phyloP scores from a whole-genome alignment of 2,113 vertebrate genomes.

The Actenoides lindsayi region DNA sequence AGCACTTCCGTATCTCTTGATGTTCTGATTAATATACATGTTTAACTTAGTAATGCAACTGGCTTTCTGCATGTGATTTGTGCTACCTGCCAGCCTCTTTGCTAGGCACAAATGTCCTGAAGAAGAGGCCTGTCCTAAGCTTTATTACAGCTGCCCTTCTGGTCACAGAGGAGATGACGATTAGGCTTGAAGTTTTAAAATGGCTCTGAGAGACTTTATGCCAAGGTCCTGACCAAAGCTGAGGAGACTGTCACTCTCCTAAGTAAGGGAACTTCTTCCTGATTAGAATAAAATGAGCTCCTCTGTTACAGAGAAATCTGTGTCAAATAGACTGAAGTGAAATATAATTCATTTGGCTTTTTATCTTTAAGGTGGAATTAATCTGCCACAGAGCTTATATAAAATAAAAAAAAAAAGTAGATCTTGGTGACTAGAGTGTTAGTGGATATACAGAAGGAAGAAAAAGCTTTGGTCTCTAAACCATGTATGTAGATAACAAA shows the following conservation, averaged over 20 bases:
- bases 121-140: neutral
- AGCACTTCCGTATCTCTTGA: neutral
- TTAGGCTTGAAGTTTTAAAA: neutral
- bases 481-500: neutral
- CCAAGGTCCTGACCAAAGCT: neutral
- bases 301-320: neutral
- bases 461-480: neutral
- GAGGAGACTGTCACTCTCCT: neutral
- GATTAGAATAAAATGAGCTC: neutral
- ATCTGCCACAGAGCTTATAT: neutral
- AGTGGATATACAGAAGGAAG: neutral
- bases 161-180: neutral
- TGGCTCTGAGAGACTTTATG: neutral
- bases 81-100: neutral
- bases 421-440: neutral
- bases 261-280: neutral
- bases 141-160: neutral
- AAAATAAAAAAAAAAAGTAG: neutral
- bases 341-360: neutral
- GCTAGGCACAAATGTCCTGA: fast-evolving
- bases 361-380: neutral
- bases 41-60: neutral
- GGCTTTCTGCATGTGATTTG: neutral
- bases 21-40: neutral
- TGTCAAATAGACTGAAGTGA: neutral